These are phyloP conservation scores for Andrena minutula DNA, from an alignment of 2,888 invertebrate genomes.

Conservation along the genomic window DNA sequence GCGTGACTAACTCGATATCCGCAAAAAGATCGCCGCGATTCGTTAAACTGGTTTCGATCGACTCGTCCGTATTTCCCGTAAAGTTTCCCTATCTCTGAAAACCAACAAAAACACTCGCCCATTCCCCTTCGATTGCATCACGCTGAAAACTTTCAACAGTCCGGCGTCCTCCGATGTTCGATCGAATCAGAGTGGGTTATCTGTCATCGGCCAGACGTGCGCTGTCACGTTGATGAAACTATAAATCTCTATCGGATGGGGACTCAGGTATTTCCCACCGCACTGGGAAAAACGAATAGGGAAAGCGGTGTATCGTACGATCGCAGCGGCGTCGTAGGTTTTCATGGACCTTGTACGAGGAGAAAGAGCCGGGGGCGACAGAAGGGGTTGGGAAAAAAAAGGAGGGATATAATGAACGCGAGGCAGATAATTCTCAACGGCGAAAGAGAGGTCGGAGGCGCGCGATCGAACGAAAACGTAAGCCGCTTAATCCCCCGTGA, in stretches of 20 bases:
- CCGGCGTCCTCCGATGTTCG: constrained; percentile 25
- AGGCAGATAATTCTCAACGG: constrained; percentile 68
- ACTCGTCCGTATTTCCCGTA: background rate
- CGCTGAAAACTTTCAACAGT: constrained; percentile 14
- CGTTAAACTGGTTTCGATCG: background rate
- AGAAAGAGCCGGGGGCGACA: background rate
- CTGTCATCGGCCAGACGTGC: constrained; percentile 51
- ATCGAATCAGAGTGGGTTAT: constrained; percentile 48
- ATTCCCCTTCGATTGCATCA: constrained; percentile 23
- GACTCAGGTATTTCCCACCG: background rate
- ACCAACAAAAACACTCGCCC: background rate
- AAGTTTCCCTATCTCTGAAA: background rate
- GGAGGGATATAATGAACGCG: constrained; percentile 66
- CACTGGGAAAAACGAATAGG: background rate
- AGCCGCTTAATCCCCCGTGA: constrained; percentile 80
- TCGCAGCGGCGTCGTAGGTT: constrained; percentile 9
- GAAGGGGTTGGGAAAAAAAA: background rate
- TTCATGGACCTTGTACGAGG: constrained; percentile 15
- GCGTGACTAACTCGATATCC: background rate
- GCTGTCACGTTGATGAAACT: constrained; percentile 16
- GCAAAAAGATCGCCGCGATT: background rate
- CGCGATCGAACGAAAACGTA: constrained; percentile 77
- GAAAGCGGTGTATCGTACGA: background rate
- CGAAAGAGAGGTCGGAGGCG: constrained; percentile 44
- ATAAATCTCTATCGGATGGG: constrained; percentile 25